Evolutionary conservation across 1,140 invertebrate species (phyloP).

Genomic region (Drosophila suzukii): DNA sequence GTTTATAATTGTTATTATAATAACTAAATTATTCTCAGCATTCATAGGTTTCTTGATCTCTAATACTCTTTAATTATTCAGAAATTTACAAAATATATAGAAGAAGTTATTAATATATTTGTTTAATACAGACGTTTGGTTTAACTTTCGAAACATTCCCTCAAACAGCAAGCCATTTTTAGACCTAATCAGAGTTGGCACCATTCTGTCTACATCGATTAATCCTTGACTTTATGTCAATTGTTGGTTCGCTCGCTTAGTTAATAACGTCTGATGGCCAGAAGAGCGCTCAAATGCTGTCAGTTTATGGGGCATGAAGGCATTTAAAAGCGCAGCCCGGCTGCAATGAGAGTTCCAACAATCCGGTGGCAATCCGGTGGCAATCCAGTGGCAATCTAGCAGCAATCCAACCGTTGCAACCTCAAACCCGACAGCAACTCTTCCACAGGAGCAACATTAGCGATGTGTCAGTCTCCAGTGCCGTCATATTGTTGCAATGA

Average conservation of each 20-base stretch:
- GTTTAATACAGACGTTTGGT: background rate
- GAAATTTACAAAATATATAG: too few species aligned
- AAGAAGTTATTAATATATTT: background rate
- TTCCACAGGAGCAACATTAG: conserved; percentile 51
- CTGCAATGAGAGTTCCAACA: conserved; percentile 43
- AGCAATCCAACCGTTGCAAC: conserved; percentile 39
- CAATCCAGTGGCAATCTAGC: conserved; percentile 27
- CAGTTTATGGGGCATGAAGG: conserved; percentile 76
- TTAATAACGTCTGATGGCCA: conserved; percentile 61
- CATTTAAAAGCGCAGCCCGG: conserved; percentile 69
- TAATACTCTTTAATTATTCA: too few species aligned
- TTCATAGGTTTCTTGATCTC: too few species aligned
- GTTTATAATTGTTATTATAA: too few species aligned
- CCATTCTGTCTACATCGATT: conserved; percentile 21
- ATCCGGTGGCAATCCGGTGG: background rate
- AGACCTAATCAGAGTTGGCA: conserved; percentile 9
- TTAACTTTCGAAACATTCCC: background rate
- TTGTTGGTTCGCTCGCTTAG: conserved; percentile 37
- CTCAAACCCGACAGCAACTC: conserved; percentile 35
- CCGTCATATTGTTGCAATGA: conserved; percentile 72
- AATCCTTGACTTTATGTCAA: conserved; percentile 39
- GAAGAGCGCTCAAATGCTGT: conserved; percentile 47
- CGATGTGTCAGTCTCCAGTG: conserved; percentile 57
- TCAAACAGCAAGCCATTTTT: background rate
- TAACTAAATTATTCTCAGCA: too few species aligned